Percentiles rank a stretch among this genome's conserved stretches.
Conservation (phyloP, 2,888 invertebrate species). For the Seira musarum region DNA sequence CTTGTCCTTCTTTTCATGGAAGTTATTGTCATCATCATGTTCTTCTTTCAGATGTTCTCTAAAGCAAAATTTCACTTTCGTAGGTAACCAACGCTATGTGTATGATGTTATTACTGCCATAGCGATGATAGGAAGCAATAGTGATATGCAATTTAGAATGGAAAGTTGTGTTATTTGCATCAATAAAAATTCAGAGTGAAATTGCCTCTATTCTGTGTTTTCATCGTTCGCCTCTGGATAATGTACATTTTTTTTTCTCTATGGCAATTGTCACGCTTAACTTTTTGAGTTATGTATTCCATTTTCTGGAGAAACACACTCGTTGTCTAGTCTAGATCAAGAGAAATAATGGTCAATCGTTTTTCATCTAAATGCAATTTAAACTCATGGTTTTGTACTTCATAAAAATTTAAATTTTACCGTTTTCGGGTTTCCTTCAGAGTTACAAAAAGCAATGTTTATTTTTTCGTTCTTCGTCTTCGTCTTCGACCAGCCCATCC, state of each 20-base stretch:
- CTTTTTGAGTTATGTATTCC: background rate
- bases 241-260: no score
- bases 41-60: no score
- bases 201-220: no score
- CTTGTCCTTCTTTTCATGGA: no score
- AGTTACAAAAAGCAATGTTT: slow-evolving; percentile 1
- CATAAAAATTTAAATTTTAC: slow-evolving; percentile 58
- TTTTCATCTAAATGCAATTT: slow-evolving; percentile 49
- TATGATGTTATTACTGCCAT: no score
- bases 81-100: no score
- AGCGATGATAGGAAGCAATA: no score
- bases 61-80: no score
- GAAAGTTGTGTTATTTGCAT: slow-evolving; percentile 19
- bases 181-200: no score
- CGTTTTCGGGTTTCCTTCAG: slow-evolving; percentile 32
- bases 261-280: background rate
- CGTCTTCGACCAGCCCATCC: background rate
- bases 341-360: slow-evolving; percentile 46
- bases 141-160: slow-evolving; percentile 21
- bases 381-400: slow-evolving; percentile 27
- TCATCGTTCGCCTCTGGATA: background rate
- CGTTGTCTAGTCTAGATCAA: slow-evolving; percentile 34
- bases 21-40: no score
- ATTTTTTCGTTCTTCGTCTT: slow-evolving; percentile 9
- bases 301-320: background rate